Conservation (phyloP, 2,888 invertebrate genomes). For the Phlogophora meticulosa region DNA sequence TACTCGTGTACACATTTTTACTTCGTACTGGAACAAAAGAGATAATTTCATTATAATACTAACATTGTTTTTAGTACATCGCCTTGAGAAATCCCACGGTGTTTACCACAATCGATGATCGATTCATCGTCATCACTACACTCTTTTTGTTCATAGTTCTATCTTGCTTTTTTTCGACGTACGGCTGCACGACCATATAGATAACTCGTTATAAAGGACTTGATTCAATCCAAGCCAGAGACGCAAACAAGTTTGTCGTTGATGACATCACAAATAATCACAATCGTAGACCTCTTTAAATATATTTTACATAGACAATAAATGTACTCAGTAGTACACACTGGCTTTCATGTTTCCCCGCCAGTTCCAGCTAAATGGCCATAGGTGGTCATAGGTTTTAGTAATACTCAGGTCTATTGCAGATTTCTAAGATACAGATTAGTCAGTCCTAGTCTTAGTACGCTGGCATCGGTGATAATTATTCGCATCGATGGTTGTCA, state of each 20-base stretch:
- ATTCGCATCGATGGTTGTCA: background rate
- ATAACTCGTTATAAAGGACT: conserved; percentile 2
- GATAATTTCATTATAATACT: background rate
- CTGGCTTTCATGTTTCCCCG: conserved; percentile 15
- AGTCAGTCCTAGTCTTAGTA: background rate
- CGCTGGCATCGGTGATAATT: background rate
- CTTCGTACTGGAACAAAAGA: conserved; percentile 11
- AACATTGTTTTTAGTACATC: background rate
- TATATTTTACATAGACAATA: conserved; percentile 32
- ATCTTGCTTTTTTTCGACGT: background rate
- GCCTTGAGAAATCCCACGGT: conserved; percentile 32
- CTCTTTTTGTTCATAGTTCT: conserved; percentile 2
- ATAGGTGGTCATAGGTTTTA: conserved; percentile 12
- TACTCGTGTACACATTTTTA: conserved; percentile 4
- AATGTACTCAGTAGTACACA: conserved; percentile 21
- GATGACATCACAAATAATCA: conserved; percentile 7
- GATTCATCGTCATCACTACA: conserved; percentile 24
- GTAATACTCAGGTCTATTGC: background rate
- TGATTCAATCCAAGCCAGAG: conserved; percentile 3
- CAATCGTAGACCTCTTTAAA: conserved; percentile 26
- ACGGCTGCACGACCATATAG: background rate
- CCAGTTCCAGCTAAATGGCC: background rate
- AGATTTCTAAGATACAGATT: background rate
- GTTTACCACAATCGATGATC: conserved; percentile 18
- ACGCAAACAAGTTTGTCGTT: conserved; percentile 12